Evolutionary conservation across 2,113 vertebrate species (phyloP), one percentile per base, ranked within the genome.

Genomic region (Litocranius walleri): DNA sequence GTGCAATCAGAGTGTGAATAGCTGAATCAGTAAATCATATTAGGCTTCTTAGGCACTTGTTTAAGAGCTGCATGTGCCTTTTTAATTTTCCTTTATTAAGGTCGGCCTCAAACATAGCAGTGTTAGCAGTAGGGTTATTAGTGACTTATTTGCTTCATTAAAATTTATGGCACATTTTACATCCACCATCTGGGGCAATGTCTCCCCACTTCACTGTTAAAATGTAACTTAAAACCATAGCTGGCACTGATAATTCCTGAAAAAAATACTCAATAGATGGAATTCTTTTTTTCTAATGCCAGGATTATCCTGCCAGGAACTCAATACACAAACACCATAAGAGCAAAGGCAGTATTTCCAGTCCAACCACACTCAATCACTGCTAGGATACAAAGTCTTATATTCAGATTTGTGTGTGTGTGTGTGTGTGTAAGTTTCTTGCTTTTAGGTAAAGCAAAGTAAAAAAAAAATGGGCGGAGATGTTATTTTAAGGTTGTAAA

Each of bases 91-190:
- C 97, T 98, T 98, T 99, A 98, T 99, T 98, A 98, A 99, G 98
- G 95, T 98, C 94, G 78, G 97, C 95, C 97, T 98, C 98, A 98
- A 98, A 90, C 33, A 61, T 97, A 98, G 97, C 97, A 93, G 88
- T 97, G 95, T 98, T 98, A 97, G 95, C 94, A 97, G 97, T 98
- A 97, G 90, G 97, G 94, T 98, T 98, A 98, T 98, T 99, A 99
- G 98, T 98, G 98, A 98, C 98, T 98, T 99, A 98, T 98, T 98
- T 98, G 97, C 97, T 98, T 98, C 98, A 98, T 99, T 99, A 99
- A 99, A 98, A 99, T 98, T 98, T 98, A 98, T 98, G 96, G 97
- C 98, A 98, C 62, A 25, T 98, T 99, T 98, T 98, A 98, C 81
- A 91, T 98, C 96, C 94, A 95, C 99, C 98, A 98, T 98, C 98